Evolutionary conservation across 2,797 vertebrate genomes (phyloP), one percentile per base, ranked within the genome.

Genomic region (Hapalemur alaotrensis): DNA sequence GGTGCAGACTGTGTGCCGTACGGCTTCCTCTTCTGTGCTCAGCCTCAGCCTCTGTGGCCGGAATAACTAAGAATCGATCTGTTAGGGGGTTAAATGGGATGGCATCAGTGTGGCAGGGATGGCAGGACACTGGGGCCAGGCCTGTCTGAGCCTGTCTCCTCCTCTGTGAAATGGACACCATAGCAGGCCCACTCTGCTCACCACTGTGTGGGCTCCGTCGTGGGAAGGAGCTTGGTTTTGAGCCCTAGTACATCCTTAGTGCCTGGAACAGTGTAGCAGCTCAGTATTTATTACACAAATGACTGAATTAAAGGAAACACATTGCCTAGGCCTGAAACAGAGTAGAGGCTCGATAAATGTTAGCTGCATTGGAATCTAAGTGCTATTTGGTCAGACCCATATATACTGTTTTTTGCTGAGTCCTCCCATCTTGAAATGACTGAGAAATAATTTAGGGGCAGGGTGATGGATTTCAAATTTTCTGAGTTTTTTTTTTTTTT

Each of bases 131-230:
- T n/a, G 59, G 57, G 80, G 22, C 35, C 63, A 65, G 15, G 10
- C 63, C 15, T 65, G 63, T n/a, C 61, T 78, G 93, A 82, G 70
- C 46, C 41, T 65, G 7, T 50, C 15, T 43, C 89, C 59, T 95
- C 12, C 28, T 80, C 63, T 75, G 25, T 48, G 32, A 69, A 18
- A 32, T 41, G 50, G 61, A 78, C 28, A 38, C 15, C 14, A 0
- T 2, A 35, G 30, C 8, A 20, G 32, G 48, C 14, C 79, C 32
- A 3, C 15, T 72, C 30, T 48, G 2, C 52, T 72, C 10, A 30
- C 46, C 5, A 1, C 67, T 28, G 9, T 15, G 50, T 3, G 17
- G 79, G 8, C 13, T 61, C 50, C 1, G 28, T 38, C 52, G 57
- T 3, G 2, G 17, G 30, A 7, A 22, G 52, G 28, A 15, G 28